Evolutionary conservation across 2,797 vertebrate genomes (phyloP), one percentile per base, ranked within the genome.

Genomic region (Neostethus bicornis): DNA sequence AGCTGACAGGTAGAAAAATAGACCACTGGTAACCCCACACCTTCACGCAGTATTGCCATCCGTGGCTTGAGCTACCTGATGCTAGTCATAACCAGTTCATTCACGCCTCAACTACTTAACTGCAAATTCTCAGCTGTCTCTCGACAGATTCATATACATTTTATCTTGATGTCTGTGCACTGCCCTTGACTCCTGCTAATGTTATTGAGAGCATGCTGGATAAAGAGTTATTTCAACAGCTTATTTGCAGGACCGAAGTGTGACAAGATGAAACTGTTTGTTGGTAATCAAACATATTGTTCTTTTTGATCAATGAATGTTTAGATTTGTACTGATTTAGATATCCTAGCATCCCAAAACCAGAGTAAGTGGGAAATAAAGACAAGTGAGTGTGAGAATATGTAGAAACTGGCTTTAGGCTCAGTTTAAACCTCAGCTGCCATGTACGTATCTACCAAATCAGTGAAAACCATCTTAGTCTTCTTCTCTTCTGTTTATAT

Each of bases 1-100:
- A 88, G 92, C 80, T 94, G 94, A 95, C 93, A 95, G 89, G 85
- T 90, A 92, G 86, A 90, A 91, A 93, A 95, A 94, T 92, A 93
- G 92, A 93, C 92, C 91, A 93, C 87, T 93, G 92, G 92, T 92
- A 89, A 91, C 90, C 87, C 86, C 48, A 37, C 20, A 49, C 72
- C 77, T 87, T 86, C 77, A 70, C 67, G 76, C 80, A 74, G 77
- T 74, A 64, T 19, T 57, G 75, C 73, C 58, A 80, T 69, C 75
- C 77, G 67, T 69, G 75, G 73, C 82, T 86, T 83, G 80, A 84
- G 68, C 75, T 87, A 76, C 74, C 66, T 72, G 77, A 85, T 80
- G 85, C 76, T 80, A 79, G 80, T 72, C 71, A 58, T 44, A 64
- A 73, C 42, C 53, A 48, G 61, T 77, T 79, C 60, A 71, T 82